These are phyloP conservation scores for Limnephilus rhombicus DNA, from an alignment of 2,888 invertebrate genomes.

Conservation along the genomic window DNA sequence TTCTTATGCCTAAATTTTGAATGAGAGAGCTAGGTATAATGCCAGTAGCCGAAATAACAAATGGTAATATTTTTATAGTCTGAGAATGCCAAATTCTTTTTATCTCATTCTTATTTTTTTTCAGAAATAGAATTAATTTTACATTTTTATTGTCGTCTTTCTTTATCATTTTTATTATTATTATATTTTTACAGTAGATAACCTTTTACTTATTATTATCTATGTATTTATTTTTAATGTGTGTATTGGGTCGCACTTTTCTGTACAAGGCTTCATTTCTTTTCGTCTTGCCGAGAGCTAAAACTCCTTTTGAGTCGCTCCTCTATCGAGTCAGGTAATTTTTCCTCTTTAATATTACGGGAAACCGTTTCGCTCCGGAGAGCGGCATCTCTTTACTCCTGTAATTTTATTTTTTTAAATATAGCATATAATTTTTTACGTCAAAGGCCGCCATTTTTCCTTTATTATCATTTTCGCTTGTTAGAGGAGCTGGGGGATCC, in stretches of 20 bases:
- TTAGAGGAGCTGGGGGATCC: conserved; percentile 17
- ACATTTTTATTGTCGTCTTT: no score
- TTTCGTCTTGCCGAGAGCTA: background rate
- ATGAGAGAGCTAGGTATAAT: no score
- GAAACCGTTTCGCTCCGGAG: conserved; percentile 72
- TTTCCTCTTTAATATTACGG: conserved; percentile 73
- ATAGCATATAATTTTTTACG: conserved; percentile 62
- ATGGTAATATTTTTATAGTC: no score
- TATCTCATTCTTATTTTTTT: no score
- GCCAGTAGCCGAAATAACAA: no score
- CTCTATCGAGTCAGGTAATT: conserved; percentile 68
- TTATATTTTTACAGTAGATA: no score
- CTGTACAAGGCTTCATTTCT: background rate
- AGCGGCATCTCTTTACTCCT: conserved; percentile 53
- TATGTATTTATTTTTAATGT: background rate
- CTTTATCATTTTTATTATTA: no score
- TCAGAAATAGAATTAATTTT: no score
- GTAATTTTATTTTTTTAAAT: conserved; percentile 58
- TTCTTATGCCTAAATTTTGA: no score
- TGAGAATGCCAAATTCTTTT: no score
- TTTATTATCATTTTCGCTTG: conserved; percentile 52
- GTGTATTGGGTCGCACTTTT: background rate
- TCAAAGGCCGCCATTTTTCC: conserved; percentile 59
- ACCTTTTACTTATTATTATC: no score
- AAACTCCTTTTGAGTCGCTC: conserved; percentile 68